Base-by-base conservation (phyloP, 2,888 invertebrate genomes). In the Kuschelorhynchus macadamiae region DNA sequence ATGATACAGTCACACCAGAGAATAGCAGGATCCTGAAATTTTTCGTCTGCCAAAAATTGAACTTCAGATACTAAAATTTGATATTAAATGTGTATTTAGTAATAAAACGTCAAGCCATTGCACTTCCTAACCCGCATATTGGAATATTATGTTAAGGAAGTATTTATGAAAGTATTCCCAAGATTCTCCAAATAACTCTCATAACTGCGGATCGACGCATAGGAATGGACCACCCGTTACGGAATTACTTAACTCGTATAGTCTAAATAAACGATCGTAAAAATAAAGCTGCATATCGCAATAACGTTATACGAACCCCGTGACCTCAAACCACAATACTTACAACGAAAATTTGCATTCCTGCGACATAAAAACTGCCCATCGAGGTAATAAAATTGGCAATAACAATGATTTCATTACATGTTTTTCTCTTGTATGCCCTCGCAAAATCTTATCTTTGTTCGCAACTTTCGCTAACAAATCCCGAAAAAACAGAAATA, bases 401-500 rank as follows among this genome's bases (percentile, higher is more conserved):
- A 71, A 68, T 71, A 75, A 75, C 76, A 75, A 76, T 75, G 75
- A 75, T 76, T 76, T 75, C 76, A 73, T 75, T 75, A 72, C 72
- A 67, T 67, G 77, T 75, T 74, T 77, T 76, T 75, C 44, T 39
- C 44, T 44, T 16, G 44, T 21, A 36, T 52, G 52, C 46, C 61
- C 46, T 62, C 61, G 57, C 61, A 21, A 67, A 67, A 67, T 57
- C 62, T 62, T 62, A 67, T 67, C 62, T 50, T 56, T 63, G 41
- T 47, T 8, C 18, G 41, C 41, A 25, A 57, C 61, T 61, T 61
- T 67, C 61, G 67, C 61, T 50, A 57, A 57, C 49, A 62, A 62
- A 62, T 55, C 47, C 55, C 46, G 41, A 39, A 55, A 55, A 52
- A 33, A 39, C 25, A 25, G 25, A 25, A 25, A 25, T 25, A 25